phyloP scores from a whole-genome alignment of 2,797 vertebrate genomes.

The Emydoidea blandingii region DNA sequence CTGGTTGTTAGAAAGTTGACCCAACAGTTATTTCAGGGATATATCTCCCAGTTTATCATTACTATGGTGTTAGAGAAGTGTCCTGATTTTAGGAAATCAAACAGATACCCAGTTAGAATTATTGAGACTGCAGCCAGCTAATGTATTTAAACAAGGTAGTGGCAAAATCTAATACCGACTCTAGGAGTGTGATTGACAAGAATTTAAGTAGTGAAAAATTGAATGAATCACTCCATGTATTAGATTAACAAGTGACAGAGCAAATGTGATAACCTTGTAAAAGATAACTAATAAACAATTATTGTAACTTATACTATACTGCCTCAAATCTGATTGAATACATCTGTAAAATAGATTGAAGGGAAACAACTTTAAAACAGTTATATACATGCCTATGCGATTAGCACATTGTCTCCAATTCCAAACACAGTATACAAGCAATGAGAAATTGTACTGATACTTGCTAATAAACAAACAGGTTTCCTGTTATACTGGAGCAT shows the following conservation, averaged over 20 bases:
- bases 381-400: background rate
- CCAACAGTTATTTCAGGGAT: background rate
- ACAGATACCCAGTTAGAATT: background rate
- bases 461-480: background rate
- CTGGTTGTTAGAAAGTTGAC: background rate
- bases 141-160: background rate
- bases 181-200: background rate
- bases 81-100: background rate
- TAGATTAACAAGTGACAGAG: background rate
- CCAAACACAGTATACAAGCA: background rate
- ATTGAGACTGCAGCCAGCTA: background rate
- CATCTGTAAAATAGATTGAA: background rate
- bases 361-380: background rate
- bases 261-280: background rate
- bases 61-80: background rate
- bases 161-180: background rate
- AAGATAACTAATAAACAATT: background rate
- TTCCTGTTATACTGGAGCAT: background rate
- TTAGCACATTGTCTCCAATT: background rate
- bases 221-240: background rate
- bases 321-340: background rate
- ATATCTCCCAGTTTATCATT: background rate
- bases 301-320: background rate
- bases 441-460: background rate
- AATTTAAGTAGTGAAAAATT: fast-evolving